A percentile compares a stretch with the other conserved stretches of the same genome.
These are phyloP conservation scores for Arrhamphus sclerolepis DNA, from an alignment of 2,797 vertebrate species.

Conservation along the genomic window DNA sequence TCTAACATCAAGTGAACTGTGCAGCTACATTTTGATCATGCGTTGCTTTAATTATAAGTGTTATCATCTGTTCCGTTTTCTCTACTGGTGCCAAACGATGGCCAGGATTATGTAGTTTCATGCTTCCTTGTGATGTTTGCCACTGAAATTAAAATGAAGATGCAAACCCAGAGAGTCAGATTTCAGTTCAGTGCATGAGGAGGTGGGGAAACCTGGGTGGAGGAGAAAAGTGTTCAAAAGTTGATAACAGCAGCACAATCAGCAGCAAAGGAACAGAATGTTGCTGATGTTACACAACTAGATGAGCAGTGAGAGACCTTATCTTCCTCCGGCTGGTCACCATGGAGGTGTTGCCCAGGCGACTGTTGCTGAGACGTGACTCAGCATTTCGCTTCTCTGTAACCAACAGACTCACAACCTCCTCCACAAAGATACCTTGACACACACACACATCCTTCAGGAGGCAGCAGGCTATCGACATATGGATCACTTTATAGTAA, in stretches of 20 bases:
- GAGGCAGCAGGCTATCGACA: constrained; percentile 21
- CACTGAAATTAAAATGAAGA: constrained; percentile 14
- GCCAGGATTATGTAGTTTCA: neutral
- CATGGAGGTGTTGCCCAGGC: constrained; percentile 64
- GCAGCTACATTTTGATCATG: too few relatives aligned
- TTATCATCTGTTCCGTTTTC: too few relatives aligned
- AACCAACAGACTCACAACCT: constrained; percentile 31
- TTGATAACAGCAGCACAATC: constrained; percentile 25
- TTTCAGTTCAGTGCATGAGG: constrained; percentile 15
- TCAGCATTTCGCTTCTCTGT: constrained; percentile 62
- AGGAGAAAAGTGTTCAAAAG: neutral
- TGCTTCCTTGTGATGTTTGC: constrained; percentile 7
- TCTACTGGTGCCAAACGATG: too few relatives aligned
- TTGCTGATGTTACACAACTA: constrained; percentile 37
- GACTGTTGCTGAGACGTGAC: constrained; percentile 71
- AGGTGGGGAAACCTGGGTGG: neutral
- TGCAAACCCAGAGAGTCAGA: constrained; percentile 1
- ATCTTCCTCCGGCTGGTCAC: constrained; percentile 53
- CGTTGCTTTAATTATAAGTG: too few relatives aligned
- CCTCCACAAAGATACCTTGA: constrained; percentile 26
- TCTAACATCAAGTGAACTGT: too few relatives aligned
- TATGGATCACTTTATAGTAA: constrained; percentile 9
- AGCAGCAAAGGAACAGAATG: constrained; percentile 17
- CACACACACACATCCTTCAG: constrained; percentile 28
- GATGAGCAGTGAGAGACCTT: constrained; percentile 23